Conservation (phyloP, 2,113 vertebrate genomes). For the Notiomystis cincta region DNA sequence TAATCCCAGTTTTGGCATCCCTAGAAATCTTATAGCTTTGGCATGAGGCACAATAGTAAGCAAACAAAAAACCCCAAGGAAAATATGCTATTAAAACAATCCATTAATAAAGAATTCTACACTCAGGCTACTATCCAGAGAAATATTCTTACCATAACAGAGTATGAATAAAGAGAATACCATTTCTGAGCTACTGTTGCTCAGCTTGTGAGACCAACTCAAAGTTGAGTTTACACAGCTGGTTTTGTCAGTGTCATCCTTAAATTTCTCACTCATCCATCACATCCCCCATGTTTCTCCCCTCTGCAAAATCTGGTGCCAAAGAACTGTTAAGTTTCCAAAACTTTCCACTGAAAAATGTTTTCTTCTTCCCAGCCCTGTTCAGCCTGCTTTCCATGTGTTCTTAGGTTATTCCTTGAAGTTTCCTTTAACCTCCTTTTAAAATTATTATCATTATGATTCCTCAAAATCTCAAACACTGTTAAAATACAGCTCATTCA, state of each 20-base stretch:
- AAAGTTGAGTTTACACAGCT: neutral
- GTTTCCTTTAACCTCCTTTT: neutral
- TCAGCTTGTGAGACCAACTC: neutral
- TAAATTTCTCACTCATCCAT: neutral
- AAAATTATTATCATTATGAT: neutral
- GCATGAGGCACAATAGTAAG: neutral
- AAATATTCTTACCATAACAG: neutral
- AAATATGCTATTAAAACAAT: neutral
- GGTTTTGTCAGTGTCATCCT: neutral
- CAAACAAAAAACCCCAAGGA: neutral
- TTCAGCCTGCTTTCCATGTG: neutral
- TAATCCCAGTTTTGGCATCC: neutral
- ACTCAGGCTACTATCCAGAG: neutral
- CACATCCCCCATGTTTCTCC: neutral
- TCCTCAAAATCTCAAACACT: neutral
- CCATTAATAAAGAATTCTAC: neutral
- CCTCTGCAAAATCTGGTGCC: neutral
- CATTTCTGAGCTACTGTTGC: neutral
- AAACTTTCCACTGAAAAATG: neutral
- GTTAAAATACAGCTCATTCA: neutral
- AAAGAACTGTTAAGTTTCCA: neutral
- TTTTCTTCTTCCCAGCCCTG: neutral
- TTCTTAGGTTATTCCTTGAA: neutral
- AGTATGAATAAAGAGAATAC: neutral
- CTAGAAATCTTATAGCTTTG: neutral